Conservation (phyloP, 2,888 invertebrate genomes). For the Sipunculus nudus region DNA sequence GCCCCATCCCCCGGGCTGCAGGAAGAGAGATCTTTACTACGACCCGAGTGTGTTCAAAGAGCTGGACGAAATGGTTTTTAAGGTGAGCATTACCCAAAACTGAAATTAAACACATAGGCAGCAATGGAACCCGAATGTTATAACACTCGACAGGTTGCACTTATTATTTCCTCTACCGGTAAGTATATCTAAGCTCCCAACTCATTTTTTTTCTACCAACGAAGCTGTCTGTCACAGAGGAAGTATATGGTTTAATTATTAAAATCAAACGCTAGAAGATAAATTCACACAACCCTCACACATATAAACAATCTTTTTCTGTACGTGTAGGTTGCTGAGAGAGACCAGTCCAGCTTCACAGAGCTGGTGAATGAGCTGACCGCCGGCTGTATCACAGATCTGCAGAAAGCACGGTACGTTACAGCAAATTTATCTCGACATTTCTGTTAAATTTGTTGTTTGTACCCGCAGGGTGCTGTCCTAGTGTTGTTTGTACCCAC, state of each 20-base stretch:
- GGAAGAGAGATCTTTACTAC: conserved; percentile 60
- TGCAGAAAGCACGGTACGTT: conserved; percentile 64
- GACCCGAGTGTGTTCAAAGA: conserved; percentile 58
- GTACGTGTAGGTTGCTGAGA: conserved; percentile 59
- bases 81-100: conserved; percentile 51
- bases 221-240: too few species aligned
- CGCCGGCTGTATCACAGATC: conserved; percentile 57
- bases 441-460: too few species aligned
- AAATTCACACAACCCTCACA: too few species aligned
- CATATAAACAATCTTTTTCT: too few species aligned
- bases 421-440: neutral
- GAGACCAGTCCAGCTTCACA: conserved; percentile 64
- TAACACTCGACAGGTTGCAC: too few species aligned
- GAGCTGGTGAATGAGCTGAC: conserved; percentile 64
- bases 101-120: neutral
- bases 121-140: neutral
- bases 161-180: too few species aligned
- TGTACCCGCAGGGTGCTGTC: too few species aligned
- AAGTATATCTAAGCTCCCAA: too few species aligned
- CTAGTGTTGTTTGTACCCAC: too few species aligned
- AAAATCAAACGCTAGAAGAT: neutral
- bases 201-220: too few species aligned
- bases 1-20: conserved; percentile 52
- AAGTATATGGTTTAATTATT: too few species aligned
- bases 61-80: conserved; percentile 63